Percentiles rank a stretch among this genome's conserved stretches.
phyloP scores from a whole-genome alignment of 2,888 invertebrate species.

The Auanema freiburgensis region DNA sequence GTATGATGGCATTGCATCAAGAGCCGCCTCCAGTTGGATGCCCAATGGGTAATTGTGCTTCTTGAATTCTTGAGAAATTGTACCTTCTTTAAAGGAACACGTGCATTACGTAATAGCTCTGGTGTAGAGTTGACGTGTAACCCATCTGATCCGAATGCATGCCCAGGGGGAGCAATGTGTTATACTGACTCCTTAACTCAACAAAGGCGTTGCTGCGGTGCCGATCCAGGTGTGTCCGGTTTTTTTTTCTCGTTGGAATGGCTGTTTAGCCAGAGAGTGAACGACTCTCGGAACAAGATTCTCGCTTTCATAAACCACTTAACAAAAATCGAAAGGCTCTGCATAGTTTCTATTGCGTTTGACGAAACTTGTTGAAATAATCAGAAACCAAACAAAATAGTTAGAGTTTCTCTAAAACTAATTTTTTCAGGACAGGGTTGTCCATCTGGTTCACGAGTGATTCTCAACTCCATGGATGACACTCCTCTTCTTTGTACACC shows the following conservation, averaged over 20 bases:
- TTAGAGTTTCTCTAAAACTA: neutral
- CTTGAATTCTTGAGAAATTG: neutral
- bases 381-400: neutral
- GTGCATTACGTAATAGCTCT: conserved; percentile 20
- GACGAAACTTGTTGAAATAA: conserved; percentile 1
- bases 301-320: neutral
- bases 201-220: conserved; percentile 44
- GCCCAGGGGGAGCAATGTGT: conserved; percentile 49
- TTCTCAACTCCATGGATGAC: conserved; percentile 12
- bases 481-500: conserved; percentile 33
- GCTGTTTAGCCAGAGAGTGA: neutral
- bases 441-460: conserved; percentile 33
- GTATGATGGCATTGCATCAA: conserved; percentile 23
- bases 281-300: neutral
- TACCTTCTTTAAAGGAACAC: conserved; percentile 7
- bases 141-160: conserved; percentile 32
- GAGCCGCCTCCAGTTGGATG: conserved; percentile 42
- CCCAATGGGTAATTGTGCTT: conserved; percentile 22
- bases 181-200: conserved; percentile 38
- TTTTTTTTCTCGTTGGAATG: neutral
- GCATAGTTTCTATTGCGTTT: neutral
- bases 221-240: conserved; percentile 25
- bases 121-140: conserved; percentile 20
- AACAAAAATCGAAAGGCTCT: neutral
- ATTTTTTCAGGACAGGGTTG: conserved; percentile 40